These are phyloP conservation scores for Holacanthus passer DNA, from an alignment of 2,113 vertebrate genomes.

Conservation along the genomic window DNA sequence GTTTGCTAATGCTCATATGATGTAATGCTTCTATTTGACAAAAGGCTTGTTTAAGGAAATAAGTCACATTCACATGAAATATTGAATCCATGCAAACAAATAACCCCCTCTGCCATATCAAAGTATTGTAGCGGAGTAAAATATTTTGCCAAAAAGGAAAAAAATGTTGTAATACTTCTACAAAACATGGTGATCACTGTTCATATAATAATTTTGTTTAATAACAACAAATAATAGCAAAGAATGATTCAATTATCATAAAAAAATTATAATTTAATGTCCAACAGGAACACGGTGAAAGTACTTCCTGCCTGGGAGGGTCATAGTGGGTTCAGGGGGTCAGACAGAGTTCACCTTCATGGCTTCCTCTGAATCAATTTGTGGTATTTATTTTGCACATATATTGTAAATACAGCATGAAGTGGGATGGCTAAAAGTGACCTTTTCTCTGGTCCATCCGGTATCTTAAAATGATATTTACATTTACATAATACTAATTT, in stretches of 20 bases:
- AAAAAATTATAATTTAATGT: neutral
- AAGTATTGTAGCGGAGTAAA: neutral
- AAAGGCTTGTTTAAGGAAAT: constrained; percentile 26
- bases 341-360: constrained; percentile 29
- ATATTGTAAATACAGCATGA: neutral
- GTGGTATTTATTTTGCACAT: neutral
- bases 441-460: too few species aligned
- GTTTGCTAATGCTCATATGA: constrained; percentile 15
- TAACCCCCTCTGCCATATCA: neutral
- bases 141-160: neutral
- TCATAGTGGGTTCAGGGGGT: constrained; percentile 27
- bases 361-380: neutral
- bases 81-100: neutral
- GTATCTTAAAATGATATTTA: too few species aligned
- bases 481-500: too few species aligned
- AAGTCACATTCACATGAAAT: neutral
- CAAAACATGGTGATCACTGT: too few species aligned
- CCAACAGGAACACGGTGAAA: neutral
- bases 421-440: neutral
- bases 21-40: neutral
- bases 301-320: neutral
- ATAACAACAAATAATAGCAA: too few species aligned
- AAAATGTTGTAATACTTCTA: neutral
- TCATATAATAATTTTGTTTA: too few species aligned
- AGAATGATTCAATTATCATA: neutral